Conservation (phyloP, 64 coral and sea anemone species). For the Cladopsammia gracilis region DNA sequence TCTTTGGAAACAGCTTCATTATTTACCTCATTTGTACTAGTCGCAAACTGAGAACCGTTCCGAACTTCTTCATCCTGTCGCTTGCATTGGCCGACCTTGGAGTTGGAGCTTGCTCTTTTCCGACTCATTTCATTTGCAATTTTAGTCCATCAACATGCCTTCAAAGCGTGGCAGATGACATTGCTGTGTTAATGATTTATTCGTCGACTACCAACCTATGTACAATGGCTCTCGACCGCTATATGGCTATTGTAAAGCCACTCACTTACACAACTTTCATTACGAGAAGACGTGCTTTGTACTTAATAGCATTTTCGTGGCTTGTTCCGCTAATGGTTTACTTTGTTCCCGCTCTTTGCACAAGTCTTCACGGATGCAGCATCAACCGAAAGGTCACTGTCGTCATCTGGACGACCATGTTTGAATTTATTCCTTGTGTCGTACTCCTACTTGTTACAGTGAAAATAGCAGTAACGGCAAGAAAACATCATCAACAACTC, state of each 20-base stretch:
- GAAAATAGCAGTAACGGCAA: not conserved
- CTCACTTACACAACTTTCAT: constrained; percentile 17
- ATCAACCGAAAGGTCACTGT: constrained; percentile 16
- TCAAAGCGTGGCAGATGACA: not conserved
- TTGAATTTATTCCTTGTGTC: constrained; percentile 36
- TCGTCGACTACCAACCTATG: not conserved
- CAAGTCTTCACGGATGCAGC: not conserved
- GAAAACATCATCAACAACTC: not conserved
- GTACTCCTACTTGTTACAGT: not conserved
- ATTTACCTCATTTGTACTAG: constrained; percentile 23
- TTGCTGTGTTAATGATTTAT: constrained; percentile 32
- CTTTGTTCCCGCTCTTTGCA: not conserved
- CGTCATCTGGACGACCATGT: constrained; percentile 19
- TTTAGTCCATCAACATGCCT: not conserved
- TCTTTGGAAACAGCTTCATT: constrained; percentile 15
- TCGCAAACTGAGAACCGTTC: not conserved
- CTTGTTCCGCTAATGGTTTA: not conserved
- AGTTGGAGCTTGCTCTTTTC: constrained; percentile 22
- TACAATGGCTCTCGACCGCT: constrained; percentile 23
- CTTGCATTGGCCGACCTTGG: constrained; percentile 19
- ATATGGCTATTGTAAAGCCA: constrained; percentile 31
- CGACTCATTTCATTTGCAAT: not conserved
- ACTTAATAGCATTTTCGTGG: constrained; percentile 14
- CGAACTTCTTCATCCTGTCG: constrained; percentile 16
- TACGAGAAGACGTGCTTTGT: not conserved